Conservation (phyloP, 1,140 invertebrate genomes). For the Venustaconcha ellipsiformis region DNA sequence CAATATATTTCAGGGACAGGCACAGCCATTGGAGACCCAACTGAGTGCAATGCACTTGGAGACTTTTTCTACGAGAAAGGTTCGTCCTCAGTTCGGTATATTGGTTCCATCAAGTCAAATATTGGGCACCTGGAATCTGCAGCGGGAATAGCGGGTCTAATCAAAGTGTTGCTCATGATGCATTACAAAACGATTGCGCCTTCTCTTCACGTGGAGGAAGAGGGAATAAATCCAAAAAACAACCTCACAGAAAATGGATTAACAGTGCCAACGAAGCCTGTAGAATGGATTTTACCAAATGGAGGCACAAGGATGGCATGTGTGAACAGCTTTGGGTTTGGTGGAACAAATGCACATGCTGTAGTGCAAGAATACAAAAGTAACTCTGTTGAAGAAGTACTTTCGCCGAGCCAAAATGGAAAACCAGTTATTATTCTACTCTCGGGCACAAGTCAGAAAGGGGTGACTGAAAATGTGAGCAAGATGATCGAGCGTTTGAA, state of each 20-base stretch:
- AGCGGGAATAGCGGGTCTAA: slow-evolving; percentile 89
- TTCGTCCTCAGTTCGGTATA: slow-evolving; percentile 22
- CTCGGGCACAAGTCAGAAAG: slow-evolving; percentile 2
- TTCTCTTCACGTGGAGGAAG: slow-evolving; percentile 35
- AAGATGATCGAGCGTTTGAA: background rate
- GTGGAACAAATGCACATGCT: slow-evolving; percentile 56
- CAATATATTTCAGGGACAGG: slow-evolving; percentile 86
- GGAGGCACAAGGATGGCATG: slow-evolving; percentile 27
- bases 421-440: slow-evolving; percentile 2
- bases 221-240: slow-evolving; percentile 38
- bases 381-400: slow-evolving; percentile 47
- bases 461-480: background rate
- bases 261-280: slow-evolving; percentile 31
- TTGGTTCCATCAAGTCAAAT: slow-evolving; percentile 60
- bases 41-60: slow-evolving; percentile 77
- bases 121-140: slow-evolving; percentile 81
- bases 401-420: background rate
- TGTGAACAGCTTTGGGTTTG: slow-evolving; percentile 58
- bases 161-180: slow-evolving; percentile 74
- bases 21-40: slow-evolving; percentile 90
- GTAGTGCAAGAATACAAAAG: slow-evolving; percentile 9
- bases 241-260: slow-evolving; percentile 32
- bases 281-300: slow-evolving; percentile 62
- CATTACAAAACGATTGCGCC: slow-evolving; percentile 47
- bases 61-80: background rate